Base-by-base conservation (phyloP, 2,797 vertebrate species). In the Acanthornis magna region DNA sequence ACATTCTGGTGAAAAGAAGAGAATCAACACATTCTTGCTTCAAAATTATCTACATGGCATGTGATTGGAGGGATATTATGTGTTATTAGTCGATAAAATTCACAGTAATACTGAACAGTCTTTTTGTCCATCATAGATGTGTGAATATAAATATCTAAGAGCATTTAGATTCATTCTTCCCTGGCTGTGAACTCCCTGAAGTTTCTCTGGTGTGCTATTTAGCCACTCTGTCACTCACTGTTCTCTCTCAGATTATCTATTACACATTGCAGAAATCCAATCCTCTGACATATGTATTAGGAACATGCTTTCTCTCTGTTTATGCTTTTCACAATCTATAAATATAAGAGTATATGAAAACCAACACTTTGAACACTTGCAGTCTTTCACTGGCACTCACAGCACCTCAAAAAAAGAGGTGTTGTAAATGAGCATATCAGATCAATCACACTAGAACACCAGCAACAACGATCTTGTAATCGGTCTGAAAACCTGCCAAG, bases 311-410 rank as follows among this genome's bases (percentile, higher is more conserved):
- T 92, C 91, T 94, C 47, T 86, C 71, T 83, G 85, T 90, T 95
- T 68, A 57, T 95, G 92, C 76, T 96, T 94, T 95, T 91, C 87
- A 91, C 78, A 79, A 34, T 60, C 96, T 97, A 97, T 96, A 97
- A 97, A 97, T 96, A 97, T 32, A 96, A 78, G 71, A 73, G 94
- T 81, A 73, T 79, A 92, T 89, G 95, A 93, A 95, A 95, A 92
- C 82, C 66, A 93, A 96, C 72, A 92, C 91, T 87, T 58, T 12
- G 36, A 93, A 85, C 48, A 50, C 66, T 95, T 91, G 61, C 36
- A 89, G 13, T 68, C 76, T 81, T 84, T 75, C 51, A 76, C 53
- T 74, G 77, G 48, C 66, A 75, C 42, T 83, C 51, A 34, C 2
- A 72, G 43, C 70, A 62, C 53, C 34, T 83, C 53, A 34, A 21